These are phyloP conservation scores for Drosophila ercepeae DNA, from an alignment of 1,140 invertebrate genomes.

Conservation along the genomic window DNA sequence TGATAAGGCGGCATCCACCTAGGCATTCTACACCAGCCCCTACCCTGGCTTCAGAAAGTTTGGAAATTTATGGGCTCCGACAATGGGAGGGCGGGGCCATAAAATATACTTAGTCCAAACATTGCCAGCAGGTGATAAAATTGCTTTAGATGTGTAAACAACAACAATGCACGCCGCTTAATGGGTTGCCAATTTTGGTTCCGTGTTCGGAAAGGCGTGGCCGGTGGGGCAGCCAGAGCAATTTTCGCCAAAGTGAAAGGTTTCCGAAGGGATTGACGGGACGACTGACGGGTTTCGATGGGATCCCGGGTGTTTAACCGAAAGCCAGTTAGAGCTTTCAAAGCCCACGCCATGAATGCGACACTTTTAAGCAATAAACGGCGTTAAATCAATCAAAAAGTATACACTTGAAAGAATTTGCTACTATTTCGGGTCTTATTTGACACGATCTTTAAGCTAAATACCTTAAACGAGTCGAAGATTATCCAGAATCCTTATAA, in stretches of 20 bases:
- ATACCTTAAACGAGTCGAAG: too few relatives aligned
- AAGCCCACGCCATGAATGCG: slow-evolving; percentile 13
- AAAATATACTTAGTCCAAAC: slow-evolving; percentile 47
- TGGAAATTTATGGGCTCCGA: slow-evolving; percentile 57
- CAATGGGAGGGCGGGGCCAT: slow-evolving; percentile 44
- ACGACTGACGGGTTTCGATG: slow-evolving; percentile 1
- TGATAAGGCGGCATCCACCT: slow-evolving; percentile 48
- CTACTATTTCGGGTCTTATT: too few relatives aligned
- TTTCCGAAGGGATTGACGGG: slow-evolving; percentile 21
- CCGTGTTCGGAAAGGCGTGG: slow-evolving; percentile 35
- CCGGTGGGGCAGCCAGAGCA: slow-evolving; percentile 12
- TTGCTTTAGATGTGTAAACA: slow-evolving; percentile 48
- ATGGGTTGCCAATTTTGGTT: slow-evolving; percentile 52
- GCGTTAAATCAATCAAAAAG: too few relatives aligned
- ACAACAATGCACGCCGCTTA: slow-evolving; percentile 47
- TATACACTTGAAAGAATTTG: too few relatives aligned
- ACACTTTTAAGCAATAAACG: not conserved
- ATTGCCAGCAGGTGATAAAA: slow-evolving; percentile 47
- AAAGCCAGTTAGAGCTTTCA: slow-evolving; percentile 12
- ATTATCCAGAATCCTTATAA: too few relatives aligned
- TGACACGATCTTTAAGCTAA: too few relatives aligned
- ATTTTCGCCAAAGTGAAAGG: slow-evolving; percentile 31
- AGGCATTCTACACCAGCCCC: not conserved
- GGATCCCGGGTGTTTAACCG: not conserved
- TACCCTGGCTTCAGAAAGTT: slow-evolving; percentile 4